These are phyloP conservation scores for Agrypnia vestita DNA, from an alignment of 1,140 invertebrate genomes.

Conservation along the genomic window DNA sequence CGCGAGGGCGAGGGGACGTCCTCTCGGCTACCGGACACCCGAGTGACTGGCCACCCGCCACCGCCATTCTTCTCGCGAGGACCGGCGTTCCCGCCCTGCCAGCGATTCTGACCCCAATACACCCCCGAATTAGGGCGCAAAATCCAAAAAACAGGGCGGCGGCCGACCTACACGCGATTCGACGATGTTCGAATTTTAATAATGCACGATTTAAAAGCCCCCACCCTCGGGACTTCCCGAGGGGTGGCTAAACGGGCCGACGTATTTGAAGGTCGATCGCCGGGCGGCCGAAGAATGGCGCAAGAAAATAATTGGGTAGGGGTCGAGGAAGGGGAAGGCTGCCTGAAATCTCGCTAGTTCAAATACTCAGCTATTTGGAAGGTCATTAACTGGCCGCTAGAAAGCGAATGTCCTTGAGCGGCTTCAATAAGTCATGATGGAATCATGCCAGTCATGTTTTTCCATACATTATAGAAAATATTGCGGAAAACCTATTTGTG, in stretches of 20 bases:
- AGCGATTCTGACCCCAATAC: constrained; percentile 52
- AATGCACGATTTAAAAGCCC: constrained; percentile 54
- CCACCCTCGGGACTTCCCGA: constrained; percentile 9
- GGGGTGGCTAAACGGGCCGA: constrained; percentile 28
- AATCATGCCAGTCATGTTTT: constrained; percentile 6
- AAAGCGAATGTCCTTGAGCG: constrained; percentile 30
- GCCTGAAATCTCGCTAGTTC: neutral
- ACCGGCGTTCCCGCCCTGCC: constrained; percentile 11
- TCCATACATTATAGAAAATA: neutral
- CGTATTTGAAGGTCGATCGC: constrained; percentile 52
- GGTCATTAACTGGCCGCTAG: constrained; percentile 17
- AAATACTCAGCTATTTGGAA: neutral
- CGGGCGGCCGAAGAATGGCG: constrained; percentile 27
- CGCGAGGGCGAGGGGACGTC: constrained; percentile 34
- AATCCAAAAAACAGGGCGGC: constrained; percentile 16
- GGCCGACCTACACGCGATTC: constrained; percentile 44
- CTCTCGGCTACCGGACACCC: constrained; percentile 41
- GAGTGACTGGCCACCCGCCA: constrained; percentile 43
- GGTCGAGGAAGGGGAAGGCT: neutral
- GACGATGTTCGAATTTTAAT: constrained; percentile 55
- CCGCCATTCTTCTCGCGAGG: neutral
- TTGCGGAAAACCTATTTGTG: neutral
- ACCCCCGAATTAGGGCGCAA: constrained; percentile 17
- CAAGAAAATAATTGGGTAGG: constrained; percentile 18
- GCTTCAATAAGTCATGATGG: neutral